Evolutionary conservation across 2,797 vertebrate species (phyloP).

Genomic region (Microctenopoma stevenorrisi): DNA sequence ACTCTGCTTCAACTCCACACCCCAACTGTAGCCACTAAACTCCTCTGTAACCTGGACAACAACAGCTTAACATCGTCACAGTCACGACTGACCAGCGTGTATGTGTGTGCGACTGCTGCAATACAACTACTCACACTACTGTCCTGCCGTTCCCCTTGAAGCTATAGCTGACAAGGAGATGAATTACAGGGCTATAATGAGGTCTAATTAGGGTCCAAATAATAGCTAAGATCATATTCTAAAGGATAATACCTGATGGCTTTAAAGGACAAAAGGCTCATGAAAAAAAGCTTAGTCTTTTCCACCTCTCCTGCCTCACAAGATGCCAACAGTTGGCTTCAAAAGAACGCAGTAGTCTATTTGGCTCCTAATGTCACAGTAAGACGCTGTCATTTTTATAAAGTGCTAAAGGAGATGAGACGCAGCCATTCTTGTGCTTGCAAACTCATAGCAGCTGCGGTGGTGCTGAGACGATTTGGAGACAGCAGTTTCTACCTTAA

Average conservation of each 20-base stretch:
- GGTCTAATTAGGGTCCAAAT: conserved; percentile 72
- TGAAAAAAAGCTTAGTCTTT: conserved; percentile 33
- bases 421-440: neutral
- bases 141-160: conserved; percentile 48
- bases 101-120: conserved; percentile 18
- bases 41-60: conserved; percentile 44
- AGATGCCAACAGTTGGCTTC: conserved; percentile 23
- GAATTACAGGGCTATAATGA: conserved; percentile 60
- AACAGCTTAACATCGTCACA: conserved; percentile 40
- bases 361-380: neutral
- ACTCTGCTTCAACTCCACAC: conserved; percentile 37
- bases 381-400: conserved; percentile 1
- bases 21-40: conserved; percentile 43
- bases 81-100: conserved; percentile 22
- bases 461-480: neutral
- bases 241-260: conserved; percentile 64
- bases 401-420: neutral
- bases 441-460: neutral
- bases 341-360: neutral
- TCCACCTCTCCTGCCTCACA: conserved; percentile 34
- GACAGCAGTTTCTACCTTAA: neutral
- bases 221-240: conserved; percentile 66
- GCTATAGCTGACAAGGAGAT: conserved; percentile 54
- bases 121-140: conserved; percentile 32
- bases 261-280: conserved; percentile 66